phyloP scores from a whole-genome alignment of 1,140 invertebrate species.

The Hesperophylax magnus region DNA sequence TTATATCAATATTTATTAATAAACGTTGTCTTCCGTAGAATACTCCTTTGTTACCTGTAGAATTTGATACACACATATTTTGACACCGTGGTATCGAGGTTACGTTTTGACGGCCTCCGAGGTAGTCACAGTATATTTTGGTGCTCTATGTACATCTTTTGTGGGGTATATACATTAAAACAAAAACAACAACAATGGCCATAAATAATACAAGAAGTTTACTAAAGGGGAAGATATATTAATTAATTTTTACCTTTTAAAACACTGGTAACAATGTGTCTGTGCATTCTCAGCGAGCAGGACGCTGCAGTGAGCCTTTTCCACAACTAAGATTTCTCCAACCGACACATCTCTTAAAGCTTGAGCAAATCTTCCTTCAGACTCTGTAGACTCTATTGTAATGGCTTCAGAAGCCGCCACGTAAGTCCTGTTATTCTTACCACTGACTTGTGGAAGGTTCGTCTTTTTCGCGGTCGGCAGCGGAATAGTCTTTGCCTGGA shows the following conservation, averaged over 20 bases:
- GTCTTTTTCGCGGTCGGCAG: conserved; percentile 60
- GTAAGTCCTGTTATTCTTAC: conserved; percentile 70
- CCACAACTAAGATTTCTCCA: conserved; percentile 79
- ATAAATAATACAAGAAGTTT: too few species aligned
- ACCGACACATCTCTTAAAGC: conserved; percentile 76
- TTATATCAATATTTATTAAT: too few species aligned
- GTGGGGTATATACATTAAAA: too few species aligned
- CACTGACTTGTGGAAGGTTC: conserved; percentile 63
- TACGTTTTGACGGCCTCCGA: too few species aligned
- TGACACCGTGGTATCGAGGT: too few species aligned
- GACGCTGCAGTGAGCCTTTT: conserved; percentile 82
- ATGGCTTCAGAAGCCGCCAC: conserved; percentile 73
- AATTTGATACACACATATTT: too few species aligned
- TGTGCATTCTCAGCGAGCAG: conserved; percentile 79
- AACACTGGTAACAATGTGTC: conserved; percentile 85
- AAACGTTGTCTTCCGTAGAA: too few species aligned
- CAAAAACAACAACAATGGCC: too few species aligned
- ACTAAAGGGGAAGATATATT: too few species aligned
- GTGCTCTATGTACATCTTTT: too few species aligned
- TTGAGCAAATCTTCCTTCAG: conserved; percentile 71
- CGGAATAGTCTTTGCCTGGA: conserved; percentile 62
- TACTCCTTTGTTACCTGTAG: too few species aligned
- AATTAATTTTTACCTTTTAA: conserved; percentile 70
- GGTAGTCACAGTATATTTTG: too few species aligned
- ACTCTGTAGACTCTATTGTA: conserved; percentile 68